phyloP scores from a whole-genome alignment of 2,797 vertebrate species.

The Molothrus aeneus region DNA sequence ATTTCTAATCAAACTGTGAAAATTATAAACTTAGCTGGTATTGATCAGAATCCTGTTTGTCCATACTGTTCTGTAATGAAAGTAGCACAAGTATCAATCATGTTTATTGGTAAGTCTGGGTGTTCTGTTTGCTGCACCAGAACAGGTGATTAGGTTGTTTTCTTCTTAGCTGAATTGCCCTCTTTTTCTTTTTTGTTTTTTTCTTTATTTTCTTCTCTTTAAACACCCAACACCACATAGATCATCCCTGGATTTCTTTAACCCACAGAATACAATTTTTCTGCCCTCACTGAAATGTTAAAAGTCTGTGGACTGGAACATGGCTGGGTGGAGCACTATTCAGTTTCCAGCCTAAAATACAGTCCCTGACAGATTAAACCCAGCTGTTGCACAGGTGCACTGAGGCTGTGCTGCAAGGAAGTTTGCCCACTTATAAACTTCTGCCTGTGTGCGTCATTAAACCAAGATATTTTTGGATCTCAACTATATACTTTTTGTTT shows the following conservation, averaged over 20 bases:
- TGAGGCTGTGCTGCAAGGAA: background rate
- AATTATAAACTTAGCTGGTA: background rate
- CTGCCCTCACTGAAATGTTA: slow-evolving; percentile 26
- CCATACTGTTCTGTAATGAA: background rate
- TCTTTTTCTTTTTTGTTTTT: background rate
- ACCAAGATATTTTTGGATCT: slow-evolving; percentile 49
- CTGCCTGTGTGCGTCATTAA: slow-evolving; percentile 45
- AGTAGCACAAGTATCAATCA: background rate
- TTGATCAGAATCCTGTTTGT: background rate
- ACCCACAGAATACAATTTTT: slow-evolving; percentile 41
- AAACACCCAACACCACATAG: background rate
- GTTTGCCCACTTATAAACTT: slow-evolving; percentile 39
- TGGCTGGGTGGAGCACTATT: slow-evolving; percentile 47
- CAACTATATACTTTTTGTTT: slow-evolving; percentile 17
- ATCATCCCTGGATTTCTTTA: slow-evolving; percentile 37
- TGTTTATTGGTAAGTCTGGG: background rate
- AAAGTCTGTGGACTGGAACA: slow-evolving; percentile 32
- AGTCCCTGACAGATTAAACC: background rate
- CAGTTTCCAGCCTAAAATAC: slow-evolving; percentile 41
- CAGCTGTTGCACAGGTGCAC: slow-evolving; percentile 70
- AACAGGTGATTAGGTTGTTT: background rate
- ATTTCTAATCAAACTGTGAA: background rate
- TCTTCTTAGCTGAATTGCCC: background rate
- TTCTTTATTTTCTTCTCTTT: background rate
- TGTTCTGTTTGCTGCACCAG: background rate